Conservation (phyloP, 2,797 vertebrate species). For the Emys orbicularis region DNA sequence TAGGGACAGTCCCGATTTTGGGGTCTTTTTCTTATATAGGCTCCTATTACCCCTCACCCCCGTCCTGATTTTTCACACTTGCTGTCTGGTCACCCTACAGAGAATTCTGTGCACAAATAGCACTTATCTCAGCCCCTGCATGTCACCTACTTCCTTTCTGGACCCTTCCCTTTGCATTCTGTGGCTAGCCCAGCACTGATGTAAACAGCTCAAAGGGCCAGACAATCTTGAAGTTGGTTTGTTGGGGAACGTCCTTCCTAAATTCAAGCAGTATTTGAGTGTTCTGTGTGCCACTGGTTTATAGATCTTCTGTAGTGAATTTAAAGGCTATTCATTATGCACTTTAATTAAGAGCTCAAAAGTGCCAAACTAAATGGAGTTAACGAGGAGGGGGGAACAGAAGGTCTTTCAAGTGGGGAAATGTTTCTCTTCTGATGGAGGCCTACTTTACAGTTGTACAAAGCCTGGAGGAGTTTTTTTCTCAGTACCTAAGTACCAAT, state of each 20-base stretch:
- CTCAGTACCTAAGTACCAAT: not conserved
- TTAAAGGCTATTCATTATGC: rapidly evolving
- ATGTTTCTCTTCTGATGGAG: not conserved
- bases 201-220: not conserved
- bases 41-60: too few relatives aligned
- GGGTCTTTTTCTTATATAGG: too few relatives aligned
- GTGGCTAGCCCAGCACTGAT: not conserved
- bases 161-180: not conserved
- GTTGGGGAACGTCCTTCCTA: not conserved
- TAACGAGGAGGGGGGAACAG: not conserved
- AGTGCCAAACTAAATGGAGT: rapidly evolving
- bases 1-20: too few relatives aligned
- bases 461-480: rapidly evolving
- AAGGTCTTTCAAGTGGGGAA: not conserved
- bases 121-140: not conserved
- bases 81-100: not conserved
- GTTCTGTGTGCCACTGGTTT: not conserved
- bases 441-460: not conserved
- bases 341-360: not conserved
- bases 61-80: too few relatives aligned
- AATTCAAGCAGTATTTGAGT: not conserved
- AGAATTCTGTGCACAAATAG: not conserved
- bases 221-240: rapidly evolving
- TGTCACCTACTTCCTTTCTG: not conserved
- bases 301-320: not conserved